Base-by-base conservation (phyloP, 2,113 vertebrate genomes). In the Protobothrops mucrosquamatus region DNA sequence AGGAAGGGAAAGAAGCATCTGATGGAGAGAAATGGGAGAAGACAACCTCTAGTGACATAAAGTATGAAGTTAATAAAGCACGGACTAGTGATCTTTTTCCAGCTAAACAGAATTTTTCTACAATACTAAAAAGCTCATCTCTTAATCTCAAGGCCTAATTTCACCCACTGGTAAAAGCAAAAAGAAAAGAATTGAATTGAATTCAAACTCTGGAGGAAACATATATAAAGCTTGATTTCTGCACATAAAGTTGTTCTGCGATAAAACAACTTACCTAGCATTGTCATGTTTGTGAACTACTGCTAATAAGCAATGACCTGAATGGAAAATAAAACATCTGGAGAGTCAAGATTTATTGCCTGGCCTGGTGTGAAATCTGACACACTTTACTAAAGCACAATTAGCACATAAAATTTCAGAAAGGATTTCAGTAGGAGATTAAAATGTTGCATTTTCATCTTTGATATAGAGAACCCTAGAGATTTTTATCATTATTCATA, bases 381-480 rank as follows among this genome's bases (percentile, higher is more conserved):
- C 94, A 34, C 1, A 56, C 26, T 93, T 95, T 29, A 89, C 39
- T 90, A 88, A n/a, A 94, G 86, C 8, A 57, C 46, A 43, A 51
- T 59, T 6, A 46, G 54, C 23, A 59, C 69, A 91, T 81, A 14
- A 54, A 85, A 48, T 86, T 85, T 43, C 52, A 81, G 10, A 54
- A 39, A 56, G 34, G 10, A 92, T 43, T 95, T 92, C 12, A 94
- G 55, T 93, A 54, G 15, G 93, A 92, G 51, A 59, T 2, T 90
- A 34, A 85, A 3, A 12, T 91, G 0, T 69, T 94, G 52, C 57
- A 29, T 34, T 92, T 8, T 15, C n/a, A 0, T 92, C 64, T 86
- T 91, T 92, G 11, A 0, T 22, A 91, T 39, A 12, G 5, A 86
- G 89, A 93, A 74, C 18, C 88, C 61, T 26, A 93, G 57, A 57